Conservation (phyloP, 2,113 vertebrate species). For the Lamprologus ornatipinnis region DNA sequence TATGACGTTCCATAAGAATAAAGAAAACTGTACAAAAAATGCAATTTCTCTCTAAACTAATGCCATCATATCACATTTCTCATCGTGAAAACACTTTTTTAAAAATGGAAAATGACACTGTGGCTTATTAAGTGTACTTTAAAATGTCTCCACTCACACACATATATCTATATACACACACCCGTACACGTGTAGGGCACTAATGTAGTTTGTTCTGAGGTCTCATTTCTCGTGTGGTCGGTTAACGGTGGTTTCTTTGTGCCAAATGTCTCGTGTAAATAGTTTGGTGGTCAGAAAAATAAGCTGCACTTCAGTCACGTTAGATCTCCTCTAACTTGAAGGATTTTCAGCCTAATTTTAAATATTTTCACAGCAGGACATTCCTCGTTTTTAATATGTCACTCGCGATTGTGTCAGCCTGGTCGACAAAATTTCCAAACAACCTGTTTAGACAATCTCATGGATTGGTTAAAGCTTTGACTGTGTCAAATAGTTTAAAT, state of each 20-base stretch:
- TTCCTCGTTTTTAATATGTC: conserved; percentile 16
- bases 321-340: neutral
- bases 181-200: neutral
- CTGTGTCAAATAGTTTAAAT: conserved; percentile 29
- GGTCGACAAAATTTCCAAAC: conserved; percentile 21
- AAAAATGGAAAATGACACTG: neutral
- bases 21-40: neutral
- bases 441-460: conserved; percentile 39
- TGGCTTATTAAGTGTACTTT: neutral
- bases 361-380: neutral
- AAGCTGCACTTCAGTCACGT: conserved; percentile 26
- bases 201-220: neutral
- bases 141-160: neutral
- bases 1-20: neutral
- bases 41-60: neutral
- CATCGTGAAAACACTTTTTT: neutral
- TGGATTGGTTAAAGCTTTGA: conserved; percentile 34
- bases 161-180: neutral
- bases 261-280: conserved; percentile 50
- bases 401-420: neutral
- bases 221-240: neutral
- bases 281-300: conserved; percentile 21
- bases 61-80: neutral
- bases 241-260: conserved; percentile 21
- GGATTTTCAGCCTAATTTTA: neutral